phyloP scores from a whole-genome alignment of 2,888 invertebrate genomes.

The Leptinotarsa peninsularis region DNA sequence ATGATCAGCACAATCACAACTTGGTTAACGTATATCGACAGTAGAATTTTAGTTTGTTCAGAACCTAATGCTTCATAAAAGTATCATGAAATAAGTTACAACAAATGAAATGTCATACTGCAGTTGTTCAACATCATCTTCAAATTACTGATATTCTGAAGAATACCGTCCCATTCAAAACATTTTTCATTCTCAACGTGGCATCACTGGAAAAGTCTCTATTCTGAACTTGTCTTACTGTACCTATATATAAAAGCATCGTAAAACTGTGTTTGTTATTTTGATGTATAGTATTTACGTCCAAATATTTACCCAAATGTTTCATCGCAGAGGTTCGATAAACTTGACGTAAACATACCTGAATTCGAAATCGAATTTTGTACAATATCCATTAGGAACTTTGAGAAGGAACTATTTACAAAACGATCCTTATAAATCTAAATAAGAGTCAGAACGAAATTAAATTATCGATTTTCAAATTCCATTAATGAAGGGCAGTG shows the following conservation, averaged over 20 bases:
- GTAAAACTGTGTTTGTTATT: not conserved
- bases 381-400: not conserved
- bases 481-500: too few species aligned
- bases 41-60: too few species aligned
- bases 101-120: too few species aligned
- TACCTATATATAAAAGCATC: not conserved
- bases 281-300: not conserved
- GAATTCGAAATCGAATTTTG: not conserved
- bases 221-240: not conserved
- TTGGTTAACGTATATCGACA: too few species aligned
- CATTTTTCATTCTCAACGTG: too few species aligned
- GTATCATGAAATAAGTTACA: too few species aligned
- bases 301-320: not conserved
- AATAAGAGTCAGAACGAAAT: slow-evolving; percentile 45
- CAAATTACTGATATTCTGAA: too few species aligned
- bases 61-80: too few species aligned
- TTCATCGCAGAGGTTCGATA: not conserved
- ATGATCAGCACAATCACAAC: too few species aligned
- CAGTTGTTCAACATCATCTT: too few species aligned
- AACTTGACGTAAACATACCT: slow-evolving; percentile 1
- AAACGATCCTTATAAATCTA: not conserved
- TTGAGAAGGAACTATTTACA: not conserved
- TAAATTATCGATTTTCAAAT: slow-evolving; percentile 36
- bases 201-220: too few species aligned
- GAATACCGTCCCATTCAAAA: too few species aligned